phyloP scores from a whole-genome alignment of 2,113 vertebrate species.

The Hippocampus barbouri region DNA sequence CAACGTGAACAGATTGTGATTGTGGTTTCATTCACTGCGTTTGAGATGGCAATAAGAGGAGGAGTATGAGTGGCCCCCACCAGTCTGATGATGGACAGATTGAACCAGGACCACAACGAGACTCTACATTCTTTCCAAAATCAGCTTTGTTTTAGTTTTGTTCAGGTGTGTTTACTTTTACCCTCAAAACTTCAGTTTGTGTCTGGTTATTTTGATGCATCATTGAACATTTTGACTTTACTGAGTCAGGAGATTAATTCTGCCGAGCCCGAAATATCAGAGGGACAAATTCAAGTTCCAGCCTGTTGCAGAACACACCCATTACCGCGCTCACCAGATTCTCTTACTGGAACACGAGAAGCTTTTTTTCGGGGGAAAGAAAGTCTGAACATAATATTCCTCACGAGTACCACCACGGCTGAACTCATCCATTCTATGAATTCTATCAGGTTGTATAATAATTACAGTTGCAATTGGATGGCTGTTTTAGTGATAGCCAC shows the following conservation, averaged over 20 bases:
- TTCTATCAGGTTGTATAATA: not conserved
- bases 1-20: not conserved
- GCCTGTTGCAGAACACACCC: conserved; percentile 31
- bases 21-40: not conserved
- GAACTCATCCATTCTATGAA: not conserved
- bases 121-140: not conserved
- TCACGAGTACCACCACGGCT: not conserved
- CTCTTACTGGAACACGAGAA: not conserved
- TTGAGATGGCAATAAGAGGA: not conserved
- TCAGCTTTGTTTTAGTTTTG: not conserved
- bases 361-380: conserved; percentile 1
- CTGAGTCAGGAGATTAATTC: not conserved
- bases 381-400: not conserved
- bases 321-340: not conserved
- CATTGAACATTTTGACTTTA: not conserved
- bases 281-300: conserved; percentile 43
- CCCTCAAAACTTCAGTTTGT: no score
- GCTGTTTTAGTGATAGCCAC: no score
- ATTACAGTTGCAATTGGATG: no score
- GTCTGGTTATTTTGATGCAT: not conserved
- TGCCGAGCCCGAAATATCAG: conserved; percentile 57
- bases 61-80: not conserved
- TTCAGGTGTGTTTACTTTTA: no score
- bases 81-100: not conserved
- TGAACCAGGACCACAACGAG: not conserved